Evolutionary conservation across 2,888 invertebrate species (phyloP).

Genomic region (Liposcelis brunnea): DNA sequence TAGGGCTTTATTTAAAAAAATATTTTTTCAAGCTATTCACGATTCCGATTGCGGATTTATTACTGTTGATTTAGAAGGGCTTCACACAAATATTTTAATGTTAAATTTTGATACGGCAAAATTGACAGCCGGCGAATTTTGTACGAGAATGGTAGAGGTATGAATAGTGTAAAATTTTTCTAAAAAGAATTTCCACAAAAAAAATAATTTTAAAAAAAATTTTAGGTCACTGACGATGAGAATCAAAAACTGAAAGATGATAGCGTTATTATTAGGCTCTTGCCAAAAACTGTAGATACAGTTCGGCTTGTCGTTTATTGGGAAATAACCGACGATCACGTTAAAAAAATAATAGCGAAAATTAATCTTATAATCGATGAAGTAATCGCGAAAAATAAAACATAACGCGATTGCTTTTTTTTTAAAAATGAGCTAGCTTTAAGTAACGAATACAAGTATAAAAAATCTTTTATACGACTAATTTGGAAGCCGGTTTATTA

Average conservation of each 20-base stretch:
- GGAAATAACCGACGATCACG: conserved; percentile 48
- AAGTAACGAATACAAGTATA: no score
- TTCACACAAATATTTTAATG: conserved; percentile 62
- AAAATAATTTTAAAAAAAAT: not conserved
- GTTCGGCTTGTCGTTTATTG: conserved; percentile 53
- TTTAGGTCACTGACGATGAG: conserved; percentile 29
- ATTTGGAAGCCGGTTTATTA: no score
- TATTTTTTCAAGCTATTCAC: conserved; percentile 19
- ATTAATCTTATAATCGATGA: conserved; percentile 48
- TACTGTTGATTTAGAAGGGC: conserved; percentile 38
- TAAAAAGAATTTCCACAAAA: not conserved
- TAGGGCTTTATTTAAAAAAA: conserved; percentile 7
- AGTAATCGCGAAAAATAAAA: conserved; percentile 28
- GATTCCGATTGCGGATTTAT: conserved; percentile 41
- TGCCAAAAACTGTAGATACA: conserved; percentile 37
- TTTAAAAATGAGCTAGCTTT: no score
- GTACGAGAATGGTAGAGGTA: conserved; percentile 26
- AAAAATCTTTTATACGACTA: no score
- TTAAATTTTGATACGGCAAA: conserved; percentile 35
- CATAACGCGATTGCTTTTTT: no score
- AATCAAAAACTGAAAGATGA: conserved; percentile 26
- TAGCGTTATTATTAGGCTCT: conserved; percentile 38
- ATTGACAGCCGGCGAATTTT: conserved; percentile 36
- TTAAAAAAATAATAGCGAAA: conserved; percentile 51
- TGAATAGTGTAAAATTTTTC: conserved; percentile 20